Percentiles rank a stretch among this genome's conserved stretches.
These are phyloP conservation scores for Helicoverpa zea DNA, from an alignment of 1,140 invertebrate genomes.

Conservation along the genomic window DNA sequence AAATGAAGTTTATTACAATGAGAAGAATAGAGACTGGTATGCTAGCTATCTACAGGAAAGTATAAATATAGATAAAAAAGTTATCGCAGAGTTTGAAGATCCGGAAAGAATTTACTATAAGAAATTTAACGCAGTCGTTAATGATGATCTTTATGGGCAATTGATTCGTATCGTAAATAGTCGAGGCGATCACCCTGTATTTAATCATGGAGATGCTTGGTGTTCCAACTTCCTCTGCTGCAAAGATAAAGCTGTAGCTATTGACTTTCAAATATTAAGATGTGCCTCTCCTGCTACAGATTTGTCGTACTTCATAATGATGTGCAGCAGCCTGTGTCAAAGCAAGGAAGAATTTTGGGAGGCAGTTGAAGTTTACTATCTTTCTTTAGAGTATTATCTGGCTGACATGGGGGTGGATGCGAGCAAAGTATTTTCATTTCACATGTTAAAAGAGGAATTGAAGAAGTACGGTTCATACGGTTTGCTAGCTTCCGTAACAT, in stretches of 20 bases:
- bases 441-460: constrained; percentile 59
- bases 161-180: constrained; percentile 52
- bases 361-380: constrained; percentile 62
- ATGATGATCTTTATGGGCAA: constrained; percentile 59
- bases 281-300: constrained; percentile 63
- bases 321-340: constrained; percentile 51
- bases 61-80: constrained; percentile 55
- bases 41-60: constrained; percentile 59
- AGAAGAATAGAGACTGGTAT: constrained; percentile 62
- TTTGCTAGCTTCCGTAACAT: constrained; percentile 56
- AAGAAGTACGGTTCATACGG: constrained; percentile 64
- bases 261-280: constrained; percentile 67
- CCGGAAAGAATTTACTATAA: constrained; percentile 61
- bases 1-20: constrained; percentile 63
- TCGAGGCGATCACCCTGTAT: constrained; percentile 52
- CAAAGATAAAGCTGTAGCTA: constrained; percentile 54
- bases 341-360: constrained; percentile 58
- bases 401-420: constrained; percentile 60
- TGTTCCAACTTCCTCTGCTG: constrained; percentile 62
- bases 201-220: constrained; percentile 68
- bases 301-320: constrained; percentile 57
- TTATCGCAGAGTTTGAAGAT: constrained; percentile 60
- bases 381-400: constrained; percentile 58
- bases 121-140: constrained; percentile 57
- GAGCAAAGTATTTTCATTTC: constrained; percentile 53